These are phyloP conservation scores for Drosophila vallismaia DNA, from an alignment of 2,888 invertebrate genomes.

Conservation along the genomic window DNA sequence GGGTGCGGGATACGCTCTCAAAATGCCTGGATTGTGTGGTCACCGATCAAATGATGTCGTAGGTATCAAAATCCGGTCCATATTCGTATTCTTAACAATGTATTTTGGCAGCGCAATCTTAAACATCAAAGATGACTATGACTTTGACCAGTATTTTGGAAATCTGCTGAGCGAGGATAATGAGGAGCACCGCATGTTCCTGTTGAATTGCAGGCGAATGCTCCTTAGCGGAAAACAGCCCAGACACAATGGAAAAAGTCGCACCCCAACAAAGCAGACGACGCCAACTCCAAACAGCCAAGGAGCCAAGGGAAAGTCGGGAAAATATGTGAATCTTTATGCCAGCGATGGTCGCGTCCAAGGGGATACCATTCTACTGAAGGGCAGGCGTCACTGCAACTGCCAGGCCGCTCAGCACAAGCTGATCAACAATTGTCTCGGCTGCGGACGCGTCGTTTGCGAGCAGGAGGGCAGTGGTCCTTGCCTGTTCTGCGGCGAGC, in stretches of 20 bases:
- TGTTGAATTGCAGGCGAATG: slow-evolving; percentile 86
- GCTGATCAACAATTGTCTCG: slow-evolving; percentile 95
- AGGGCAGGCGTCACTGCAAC: slow-evolving; percentile 93
- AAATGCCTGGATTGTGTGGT: slow-evolving; percentile 88
- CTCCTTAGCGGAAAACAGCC: slow-evolving; percentile 84
- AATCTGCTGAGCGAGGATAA: slow-evolving; percentile 89
- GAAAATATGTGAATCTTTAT: slow-evolving; percentile 90
- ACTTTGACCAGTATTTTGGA: slow-evolving; percentile 91
- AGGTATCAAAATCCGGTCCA: slow-evolving; percentile 66
- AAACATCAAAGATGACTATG: slow-evolving; percentile 88
- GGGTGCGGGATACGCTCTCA: slow-evolving; percentile 87
- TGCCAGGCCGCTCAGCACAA: slow-evolving; percentile 96
- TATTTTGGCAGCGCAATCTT: slow-evolving; percentile 88
- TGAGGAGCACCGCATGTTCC: slow-evolving; percentile 88
- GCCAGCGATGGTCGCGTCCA: slow-evolving; percentile 88
- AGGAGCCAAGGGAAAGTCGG: slow-evolving; percentile 85
- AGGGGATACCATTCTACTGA: slow-evolving; percentile 86
- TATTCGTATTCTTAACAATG: neutral
- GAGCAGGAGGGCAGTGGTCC: slow-evolving; percentile 98
- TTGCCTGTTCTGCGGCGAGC: slow-evolving; percentile 94
- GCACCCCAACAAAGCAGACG: slow-evolving; percentile 8
- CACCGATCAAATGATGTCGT: slow-evolving; percentile 89
- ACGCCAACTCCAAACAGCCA: slow-evolving; percentile 7
- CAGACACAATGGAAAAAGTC: slow-evolving; percentile 36
- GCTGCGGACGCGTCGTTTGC: slow-evolving; percentile 97